Base-by-base conservation (phyloP, 2,888 invertebrate species). In the Helicoverpa assulta region DNA sequence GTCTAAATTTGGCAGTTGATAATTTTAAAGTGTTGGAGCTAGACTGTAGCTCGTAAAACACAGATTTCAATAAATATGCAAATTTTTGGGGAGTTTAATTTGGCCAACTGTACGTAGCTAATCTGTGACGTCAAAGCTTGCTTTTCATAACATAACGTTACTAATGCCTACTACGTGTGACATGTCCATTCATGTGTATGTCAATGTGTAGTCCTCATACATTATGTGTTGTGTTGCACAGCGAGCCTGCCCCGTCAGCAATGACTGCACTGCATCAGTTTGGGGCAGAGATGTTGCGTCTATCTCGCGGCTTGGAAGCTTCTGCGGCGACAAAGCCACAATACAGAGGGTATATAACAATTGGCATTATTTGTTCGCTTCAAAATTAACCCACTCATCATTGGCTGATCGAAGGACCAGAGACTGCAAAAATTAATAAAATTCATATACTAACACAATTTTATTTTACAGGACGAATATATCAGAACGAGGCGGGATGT, bases 221-320 rank as follows among this genome's bases (percentile, higher is more conserved):
- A 88, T 96, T 81, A 75, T 80, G 83, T 93, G 92, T 93, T 93
- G 92, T 94, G 89, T 94, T 94, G 94, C 92, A 96, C 97, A 93
- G 96, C 91, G 98, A 98, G 88, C 97, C 97, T 51, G 97, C 97
- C 73, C 98, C 98, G 37, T 98, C 97, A 83, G 97, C 98, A 78
- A 97, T 98, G 97, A 97, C 98, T 40, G 98, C 98, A 69, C 96
- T 98, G 87, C 98, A 98, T 91, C 98, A 98, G 89, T 98, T 98
- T 90, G 98, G 98, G 65, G 98, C 98, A 50, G 98, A 98, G 96
- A 98, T 98, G 98, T 96, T 98, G 85, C 97, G 98, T 88, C 96
- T 98, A 40, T 98, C 98, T 33, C 96, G 98, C 77, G 98, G 98
- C 75, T 95, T 98, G 84, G 98, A 98, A 93, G 97, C 97, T 77